These are phyloP conservation scores for Stenodera caucasica DNA, from an alignment of 2,888 invertebrate species.

Conservation along the genomic window DNA sequence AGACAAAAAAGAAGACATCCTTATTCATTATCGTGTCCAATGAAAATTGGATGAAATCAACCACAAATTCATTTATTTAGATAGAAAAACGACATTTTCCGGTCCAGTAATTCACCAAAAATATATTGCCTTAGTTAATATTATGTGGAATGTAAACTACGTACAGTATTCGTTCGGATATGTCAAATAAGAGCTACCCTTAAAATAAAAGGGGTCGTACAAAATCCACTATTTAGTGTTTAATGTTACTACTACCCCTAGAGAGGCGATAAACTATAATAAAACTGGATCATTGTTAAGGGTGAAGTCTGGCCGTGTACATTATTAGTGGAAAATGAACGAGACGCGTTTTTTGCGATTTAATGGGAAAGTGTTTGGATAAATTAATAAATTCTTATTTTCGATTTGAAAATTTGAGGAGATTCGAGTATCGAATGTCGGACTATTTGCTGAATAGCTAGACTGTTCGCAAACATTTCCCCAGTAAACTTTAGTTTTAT, in stretches of 20 bases:
- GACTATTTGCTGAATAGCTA: background rate
- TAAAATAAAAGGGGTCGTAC: too few relatives aligned
- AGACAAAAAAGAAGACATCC: background rate
- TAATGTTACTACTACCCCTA: background rate
- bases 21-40: background rate
- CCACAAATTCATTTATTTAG: background rate
- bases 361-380: too few relatives aligned
- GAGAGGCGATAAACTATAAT: background rate
- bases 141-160: slow-evolving; percentile 26
- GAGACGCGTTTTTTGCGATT: too few relatives aligned
- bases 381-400: too few relatives aligned
- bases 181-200: slow-evolving; percentile 23
- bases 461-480: background rate
- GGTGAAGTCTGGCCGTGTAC: background rate
- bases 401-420: too few relatives aligned
- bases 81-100: background rate
- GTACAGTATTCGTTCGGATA: slow-evolving; percentile 19
- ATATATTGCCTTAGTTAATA: slow-evolving; percentile 14
- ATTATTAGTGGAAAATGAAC: too few relatives aligned
- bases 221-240: too few relatives aligned
- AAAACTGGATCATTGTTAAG: background rate
- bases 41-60: background rate
- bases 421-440: too few relatives aligned
- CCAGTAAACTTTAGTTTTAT: slow-evolving; percentile 14
- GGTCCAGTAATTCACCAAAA: slow-evolving; percentile 17